Percentiles rank a stretch among this genome's conserved stretches.
Conservation (phyloP, 2,888 invertebrate species). For the Belgica antarctica region DNA sequence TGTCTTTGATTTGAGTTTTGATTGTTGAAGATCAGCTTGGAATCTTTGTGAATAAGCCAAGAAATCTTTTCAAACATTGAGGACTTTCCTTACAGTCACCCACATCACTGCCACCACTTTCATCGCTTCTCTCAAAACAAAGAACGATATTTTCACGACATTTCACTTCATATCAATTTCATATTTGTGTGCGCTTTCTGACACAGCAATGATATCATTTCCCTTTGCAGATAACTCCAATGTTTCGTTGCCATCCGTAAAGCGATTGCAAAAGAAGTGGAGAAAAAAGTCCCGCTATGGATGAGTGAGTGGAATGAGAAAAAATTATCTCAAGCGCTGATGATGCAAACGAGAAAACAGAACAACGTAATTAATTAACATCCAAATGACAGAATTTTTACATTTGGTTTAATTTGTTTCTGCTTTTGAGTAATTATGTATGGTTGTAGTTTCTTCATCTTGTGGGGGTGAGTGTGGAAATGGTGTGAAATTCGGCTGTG, state of each 20-base stretch:
- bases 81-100: too few relatives aligned
- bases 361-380: conserved; percentile 43
- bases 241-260: not conserved
- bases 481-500: too few relatives aligned
- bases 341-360: conserved; percentile 42
- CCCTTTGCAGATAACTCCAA: conserved; percentile 24
- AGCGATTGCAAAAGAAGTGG: not conserved
- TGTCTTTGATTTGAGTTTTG: too few relatives aligned
- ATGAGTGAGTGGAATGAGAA: not conserved
- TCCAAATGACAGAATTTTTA: conserved; percentile 37
- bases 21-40: too few relatives aligned
- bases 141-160: conserved; percentile 14
- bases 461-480: too few relatives aligned
- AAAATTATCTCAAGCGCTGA: not conserved
- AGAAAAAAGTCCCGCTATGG: not conserved
- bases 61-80: too few relatives aligned
- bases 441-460: conserved; percentile 39
- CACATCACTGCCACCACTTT: too few relatives aligned
- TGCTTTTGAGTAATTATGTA: conserved; percentile 42
- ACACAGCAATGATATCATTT: conserved; percentile 33
- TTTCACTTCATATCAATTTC: conserved; percentile 23
- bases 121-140: not conserved
- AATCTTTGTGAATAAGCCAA: too few relatives aligned
- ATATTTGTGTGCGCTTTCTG: conserved; percentile 17
- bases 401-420: conserved; percentile 43